A percentile compares a stretch with the other conserved stretches of the same genome.
Conservation (phyloP, 2,113 vertebrate species). For the Merops nubicus region DNA sequence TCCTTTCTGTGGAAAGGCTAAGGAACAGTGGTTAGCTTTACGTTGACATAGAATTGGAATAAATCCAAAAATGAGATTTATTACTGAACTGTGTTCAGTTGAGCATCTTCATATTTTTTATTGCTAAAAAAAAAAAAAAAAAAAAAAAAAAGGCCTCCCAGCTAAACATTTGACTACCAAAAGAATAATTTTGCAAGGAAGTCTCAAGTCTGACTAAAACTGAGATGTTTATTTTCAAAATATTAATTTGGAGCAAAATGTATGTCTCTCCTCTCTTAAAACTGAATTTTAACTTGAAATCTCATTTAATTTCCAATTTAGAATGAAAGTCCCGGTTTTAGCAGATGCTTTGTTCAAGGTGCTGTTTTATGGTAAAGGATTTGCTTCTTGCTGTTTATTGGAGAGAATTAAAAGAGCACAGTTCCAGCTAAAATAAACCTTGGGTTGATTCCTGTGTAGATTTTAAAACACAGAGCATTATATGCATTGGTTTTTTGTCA, state of each 20-base stretch:
- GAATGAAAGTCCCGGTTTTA: not conserved
- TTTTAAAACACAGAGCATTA: not conserved
- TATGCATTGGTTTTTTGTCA: not conserved
- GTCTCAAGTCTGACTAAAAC: not conserved
- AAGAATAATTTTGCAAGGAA: not conserved
- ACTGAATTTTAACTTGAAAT: not conserved
- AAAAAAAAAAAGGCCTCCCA: not conserved
- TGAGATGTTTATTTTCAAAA: not conserved
- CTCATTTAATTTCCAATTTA: not conserved
- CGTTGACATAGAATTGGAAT: not conserved
- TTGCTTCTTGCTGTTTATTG: not conserved
- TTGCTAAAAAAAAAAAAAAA: too few species aligned
- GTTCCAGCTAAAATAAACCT: not conserved
- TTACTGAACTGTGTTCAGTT: not conserved
- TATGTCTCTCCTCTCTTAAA: not conserved
- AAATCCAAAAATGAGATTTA: not conserved
- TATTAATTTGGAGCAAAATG: not conserved
- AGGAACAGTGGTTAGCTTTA: not conserved
- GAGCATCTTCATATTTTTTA: not conserved
- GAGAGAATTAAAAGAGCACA: not conserved
- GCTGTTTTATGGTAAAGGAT: not conserved
- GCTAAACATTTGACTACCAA: not conserved
- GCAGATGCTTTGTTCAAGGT: not conserved
- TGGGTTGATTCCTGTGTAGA: not conserved
- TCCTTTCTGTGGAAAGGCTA: not conserved